Percentiles rank a stretch among this genome's conserved stretches.
Evolutionary conservation across 2,888 invertebrate genomes (phyloP).

Genomic region (Agrotis clavis): DNA sequence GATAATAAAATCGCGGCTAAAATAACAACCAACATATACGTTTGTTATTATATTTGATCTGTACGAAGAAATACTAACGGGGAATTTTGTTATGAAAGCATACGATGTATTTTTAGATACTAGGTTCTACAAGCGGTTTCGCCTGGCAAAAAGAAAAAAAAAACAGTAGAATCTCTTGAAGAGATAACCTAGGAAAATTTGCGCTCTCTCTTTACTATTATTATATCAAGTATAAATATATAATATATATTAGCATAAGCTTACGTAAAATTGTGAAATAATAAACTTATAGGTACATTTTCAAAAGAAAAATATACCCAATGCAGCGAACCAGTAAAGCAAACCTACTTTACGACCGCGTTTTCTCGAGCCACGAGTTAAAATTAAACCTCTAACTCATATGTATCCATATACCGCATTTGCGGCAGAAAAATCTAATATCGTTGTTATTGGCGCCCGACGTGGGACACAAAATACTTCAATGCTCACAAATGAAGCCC

Average conservation of each 20-base stretch:
- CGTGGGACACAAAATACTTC: constrained; percentile 57
- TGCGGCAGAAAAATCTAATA: constrained; percentile 58
- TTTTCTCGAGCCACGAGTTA: constrained; percentile 28
- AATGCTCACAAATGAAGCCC: constrained; percentile 57
- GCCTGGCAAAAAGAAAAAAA: background rate
- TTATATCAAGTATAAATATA: too few species aligned
- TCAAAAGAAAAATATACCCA: background rate
- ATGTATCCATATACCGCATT: constrained; percentile 39
- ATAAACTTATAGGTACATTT: too few species aligned
- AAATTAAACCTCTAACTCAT: constrained; percentile 56
- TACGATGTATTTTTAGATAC: too few species aligned
- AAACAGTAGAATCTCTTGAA: background rate
- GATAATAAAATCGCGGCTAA: constrained; percentile 52
- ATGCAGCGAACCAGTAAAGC: constrained; percentile 28
- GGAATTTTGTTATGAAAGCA: constrained; percentile 4
- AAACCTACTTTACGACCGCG: constrained; percentile 35
- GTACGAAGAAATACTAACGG: background rate
- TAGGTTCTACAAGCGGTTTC: background rate
- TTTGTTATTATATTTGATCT: constrained; percentile 36
- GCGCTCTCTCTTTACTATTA: too few species aligned
- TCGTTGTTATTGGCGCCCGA: constrained; percentile 60
- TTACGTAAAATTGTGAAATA: too few species aligned
- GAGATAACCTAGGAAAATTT: too few species aligned
- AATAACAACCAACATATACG: constrained; percentile 27
- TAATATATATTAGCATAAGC: too few species aligned